These are phyloP conservation scores for Reticulitermes lucifugus DNA, from an alignment of 2,888 invertebrate species.

Conservation along the genomic window DNA sequence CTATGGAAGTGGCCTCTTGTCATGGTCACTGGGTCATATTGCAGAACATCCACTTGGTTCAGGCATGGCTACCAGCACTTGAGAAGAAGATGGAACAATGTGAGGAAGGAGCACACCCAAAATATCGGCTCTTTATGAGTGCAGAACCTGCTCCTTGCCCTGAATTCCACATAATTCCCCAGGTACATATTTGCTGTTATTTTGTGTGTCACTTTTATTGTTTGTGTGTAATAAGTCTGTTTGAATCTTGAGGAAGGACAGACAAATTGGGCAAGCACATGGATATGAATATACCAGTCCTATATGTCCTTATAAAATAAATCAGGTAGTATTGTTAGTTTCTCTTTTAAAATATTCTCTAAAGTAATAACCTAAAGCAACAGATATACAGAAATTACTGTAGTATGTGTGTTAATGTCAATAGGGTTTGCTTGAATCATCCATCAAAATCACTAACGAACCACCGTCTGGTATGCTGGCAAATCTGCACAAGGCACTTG, in stretches of 20 bases:
- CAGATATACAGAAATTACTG: neutral
- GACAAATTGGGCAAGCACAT: too few species aligned
- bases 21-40: conserved; percentile 94
- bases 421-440: conserved; percentile 86
- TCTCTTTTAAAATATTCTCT: too few species aligned
- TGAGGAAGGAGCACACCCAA: conserved; percentile 73
- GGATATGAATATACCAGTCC: too few species aligned
- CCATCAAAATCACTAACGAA: conserved; percentile 96
- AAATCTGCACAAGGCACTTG: conserved; percentile 92
- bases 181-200: conserved; percentile 54
- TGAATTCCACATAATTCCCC: conserved; percentile 71
- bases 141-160: conserved; percentile 87
- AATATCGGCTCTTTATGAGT: conserved; percentile 82
- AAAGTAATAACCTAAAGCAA: neutral
- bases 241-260: too few species aligned
- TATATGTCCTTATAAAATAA: too few species aligned
- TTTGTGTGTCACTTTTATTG: neutral
- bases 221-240: too few species aligned
- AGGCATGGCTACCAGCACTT: conserved; percentile 86
- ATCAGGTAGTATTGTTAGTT: too few species aligned
- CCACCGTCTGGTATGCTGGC: conserved; percentile 96
- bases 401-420: neutral
- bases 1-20: conserved; percentile 80
- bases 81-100: conserved; percentile 93
- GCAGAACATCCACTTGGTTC: conserved; percentile 93